Evolutionary conservation across 2,113 vertebrate species (phyloP), one percentile per base, ranked within the genome.

Genomic region (Tringa solitaria): DNA sequence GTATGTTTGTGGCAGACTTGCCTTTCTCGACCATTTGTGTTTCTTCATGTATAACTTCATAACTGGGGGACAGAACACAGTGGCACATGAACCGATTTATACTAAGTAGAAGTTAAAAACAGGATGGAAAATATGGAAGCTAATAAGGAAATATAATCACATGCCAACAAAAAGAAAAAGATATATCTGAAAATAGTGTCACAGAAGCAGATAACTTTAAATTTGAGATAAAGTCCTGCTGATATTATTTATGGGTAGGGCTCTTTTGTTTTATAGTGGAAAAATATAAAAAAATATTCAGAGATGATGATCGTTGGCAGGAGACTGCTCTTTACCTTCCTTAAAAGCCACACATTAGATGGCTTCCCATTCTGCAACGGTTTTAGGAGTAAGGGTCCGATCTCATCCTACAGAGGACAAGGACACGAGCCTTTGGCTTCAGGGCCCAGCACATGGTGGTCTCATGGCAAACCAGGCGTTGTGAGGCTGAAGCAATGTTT

Each of bases 101-200:
- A 60, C 23, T 57, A 43, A 70, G 30, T 4, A 73, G 46, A 74
- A 89, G 63, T 91, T 93, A 5, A 87, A 89, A 95, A 67, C 28
- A 21, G 87, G 65, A 77, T 0, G 9, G 89, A 91, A 95, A 95
- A 92, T 92, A 14, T 67, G 43, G 63, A 92, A 87, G 56, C 56
- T 95, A 70, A 35, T 87, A 35, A 94, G 73, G 60, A 89, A 89
- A 78, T 72, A 35, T 0, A 87, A 64, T 81, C 39, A 35, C 20
- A 7, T 79, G 81, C 22, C 72, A 24, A 39, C 14, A 69, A 85
- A 84, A 93, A 77, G 48, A 69, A 85, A 84, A 93, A 77, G 53
- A 91, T 65, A 35, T 9, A 85, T 85, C 54, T 65, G 74, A 85
- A 96, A 91, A 91, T 89, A 94, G 59, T 74, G 46, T 69, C 61